Evolutionary conservation across 2,797 vertebrate genomes (phyloP), one percentile per base, ranked within the genome.

Genomic region (Sardinella longiceps): DNA sequence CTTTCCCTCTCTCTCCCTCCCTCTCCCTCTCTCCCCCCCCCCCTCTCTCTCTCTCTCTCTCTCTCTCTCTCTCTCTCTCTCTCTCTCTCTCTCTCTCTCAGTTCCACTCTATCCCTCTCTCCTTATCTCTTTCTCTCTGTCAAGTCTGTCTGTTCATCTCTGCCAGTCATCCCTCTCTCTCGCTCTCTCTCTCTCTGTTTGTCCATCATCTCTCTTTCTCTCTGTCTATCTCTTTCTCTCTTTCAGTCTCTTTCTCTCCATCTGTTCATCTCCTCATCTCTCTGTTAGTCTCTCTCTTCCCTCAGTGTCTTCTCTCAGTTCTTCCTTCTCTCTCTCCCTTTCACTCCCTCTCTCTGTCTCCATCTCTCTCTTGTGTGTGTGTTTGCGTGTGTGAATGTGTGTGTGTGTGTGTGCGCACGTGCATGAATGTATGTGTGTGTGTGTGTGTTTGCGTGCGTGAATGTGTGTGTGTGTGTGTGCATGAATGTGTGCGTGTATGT

Each of bases 401-500:
- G 39, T 43, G 39, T 43, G 39, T 53, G 51, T 53, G 51, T 53
- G 80, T 81, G 45, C 85, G n/a, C n/a, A n/a, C n/a, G n/a, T n/a
- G n/a, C n/a, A n/a, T n/a, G n/a, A n/a, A n/a, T n/a, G 51, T 53
- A 10, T 53, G 80, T 81, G 50, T 86, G 85, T 85, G 85, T 85
- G 82, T 85, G 39, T 43, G 39, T 43, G 39, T 43, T 43, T 43
- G 39, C 5, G 5, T 43, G 39, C 39, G 5, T 43, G 39, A 43
- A 5, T 43, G 39, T 43, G 39, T 43, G 39, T 43, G 39, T 43
- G 39, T 53, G 51, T 53, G 51, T 53, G 80, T 81, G 45, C 85
- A 86, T 85, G n/a, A n/a, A n/a, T n/a, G n/a, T n/a, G n/a, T n/a
- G n/a, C n/a, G n/a, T n/a, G n/a, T n/a, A n/a, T n/a, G n/a, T n/a